Evolutionary conservation across 2,888 invertebrate genomes (phyloP), one percentile per base, ranked within the genome.

Genomic region (Oscheius onirici): DNA sequence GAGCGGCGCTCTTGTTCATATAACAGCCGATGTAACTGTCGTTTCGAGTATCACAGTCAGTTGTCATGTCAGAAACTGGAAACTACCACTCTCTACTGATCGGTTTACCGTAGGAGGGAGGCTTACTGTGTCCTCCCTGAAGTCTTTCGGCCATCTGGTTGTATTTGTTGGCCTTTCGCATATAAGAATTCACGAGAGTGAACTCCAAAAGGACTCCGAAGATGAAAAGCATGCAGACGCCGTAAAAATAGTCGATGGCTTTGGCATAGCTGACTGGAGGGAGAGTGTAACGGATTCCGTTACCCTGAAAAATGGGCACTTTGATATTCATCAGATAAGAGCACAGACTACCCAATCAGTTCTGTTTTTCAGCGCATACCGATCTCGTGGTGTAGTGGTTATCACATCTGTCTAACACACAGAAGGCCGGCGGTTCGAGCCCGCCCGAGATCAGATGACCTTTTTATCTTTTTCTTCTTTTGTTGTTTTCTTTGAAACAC

Each of bases 141-240:
- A 81, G 69, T 58, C 80, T 81, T 54, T 84, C 83, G 11, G 84
- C 83, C 78, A 83, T 76, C 15, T 82, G 76, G 60, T 83, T 82
- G 76, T 83, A 84, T 69, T 84, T 84, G 70, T 84, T 83, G 40
- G 84, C 83, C 34, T 79, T 46, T 41, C 84, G 41, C 84, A 84
- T 84, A 57, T 83, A 83, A 10, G 75, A 75, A 51, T 84, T 84
- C 13, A 84, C 84, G 24, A 83, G 72, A 10, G 84, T 83, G 58
- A 84, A 84, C 49, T 84, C 84, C n/a, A 84, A 67, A 17, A 84
- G 74, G 1, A 83, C 84, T 10, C 84, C 84, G 70, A 84, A 84
- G 58, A 84, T 83, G 74, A 84, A 84, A 28, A 84, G 69, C 83
- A 82, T 84, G 69, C 83, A 84, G 0, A 83, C 83, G 76, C 83